These are phyloP conservation scores for Nesoenas mayeri DNA, from an alignment of 2,113 vertebrate species.

Conservation along the genomic window DNA sequence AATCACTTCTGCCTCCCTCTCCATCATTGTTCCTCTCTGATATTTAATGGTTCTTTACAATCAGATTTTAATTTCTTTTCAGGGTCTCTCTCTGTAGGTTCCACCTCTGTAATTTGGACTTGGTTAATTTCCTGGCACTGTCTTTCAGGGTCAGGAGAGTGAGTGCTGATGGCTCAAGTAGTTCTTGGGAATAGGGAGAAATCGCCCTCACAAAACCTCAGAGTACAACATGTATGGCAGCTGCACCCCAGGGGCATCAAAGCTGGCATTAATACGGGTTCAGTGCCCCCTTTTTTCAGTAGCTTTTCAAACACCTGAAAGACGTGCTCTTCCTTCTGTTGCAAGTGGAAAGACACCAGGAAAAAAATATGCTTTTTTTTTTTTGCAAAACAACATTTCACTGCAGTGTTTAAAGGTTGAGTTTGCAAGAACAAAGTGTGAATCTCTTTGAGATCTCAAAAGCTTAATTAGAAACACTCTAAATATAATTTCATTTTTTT, in stretches of 20 bases:
- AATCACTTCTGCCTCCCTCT: not conserved
- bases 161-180: not conserved
- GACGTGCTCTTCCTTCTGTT: not conserved
- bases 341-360: not conserved
- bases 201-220: rapidly evolving
- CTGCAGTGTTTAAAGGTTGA: not conserved
- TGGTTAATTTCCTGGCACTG: not conserved
- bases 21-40: not conserved
- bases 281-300: not conserved
- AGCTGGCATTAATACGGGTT: rapidly evolving
- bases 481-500: not conserved
- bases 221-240: not conserved
- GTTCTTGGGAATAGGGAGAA: not conserved
- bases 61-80: not conserved
- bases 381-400: not conserved
- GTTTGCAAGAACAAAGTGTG: not conserved
- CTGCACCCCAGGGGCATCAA: not conserved
- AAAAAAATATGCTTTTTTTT: not conserved
- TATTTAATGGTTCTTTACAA: not conserved
- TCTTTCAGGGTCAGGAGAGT: not conserved
- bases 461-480: not conserved
- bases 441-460: not conserved
- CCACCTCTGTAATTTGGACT: not conserved
- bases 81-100: not conserved
- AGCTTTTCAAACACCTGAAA: not conserved